Evolutionary conservation across 2,888 invertebrate species (phyloP).

Genomic region (Smittia sp.): DNA sequence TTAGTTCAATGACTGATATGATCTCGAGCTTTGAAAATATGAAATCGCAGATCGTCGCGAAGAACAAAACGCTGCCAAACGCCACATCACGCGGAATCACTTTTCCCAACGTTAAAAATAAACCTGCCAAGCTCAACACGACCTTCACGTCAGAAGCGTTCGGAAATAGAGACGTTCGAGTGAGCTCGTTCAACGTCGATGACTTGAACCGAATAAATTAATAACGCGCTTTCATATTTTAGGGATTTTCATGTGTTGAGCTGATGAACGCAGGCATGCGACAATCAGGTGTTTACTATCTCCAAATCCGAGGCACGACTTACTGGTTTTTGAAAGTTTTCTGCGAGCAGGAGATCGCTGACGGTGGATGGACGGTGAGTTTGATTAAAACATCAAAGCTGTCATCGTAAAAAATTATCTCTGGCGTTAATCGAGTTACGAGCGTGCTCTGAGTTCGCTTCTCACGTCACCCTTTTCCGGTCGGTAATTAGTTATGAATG

Average conservation of each 20-base stretch:
- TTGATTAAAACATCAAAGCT: neutral
- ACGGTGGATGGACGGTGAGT: conserved; percentile 91
- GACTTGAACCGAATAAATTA: neutral
- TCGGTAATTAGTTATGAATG: no score
- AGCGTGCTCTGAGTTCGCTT: no score
- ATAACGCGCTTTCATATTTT: conserved; percentile 47
- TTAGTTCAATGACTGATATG: neutral
- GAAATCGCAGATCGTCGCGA: neutral
- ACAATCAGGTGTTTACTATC: conserved; percentile 82
- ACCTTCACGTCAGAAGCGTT: conserved; percentile 71
- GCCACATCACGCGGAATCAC: conserved; percentile 69
- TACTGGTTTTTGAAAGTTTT: conserved; percentile 91
- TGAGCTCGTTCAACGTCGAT: conserved; percentile 53
- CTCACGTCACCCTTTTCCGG: no score
- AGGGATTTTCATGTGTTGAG: conserved; percentile 88
- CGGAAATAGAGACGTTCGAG: conserved; percentile 78
- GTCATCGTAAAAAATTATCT: no score
- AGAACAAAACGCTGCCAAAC: neutral
- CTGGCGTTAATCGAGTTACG: no score
- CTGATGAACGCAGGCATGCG: conserved; percentile 81
- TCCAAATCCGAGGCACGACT: conserved; percentile 86
- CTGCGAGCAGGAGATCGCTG: conserved; percentile 84
- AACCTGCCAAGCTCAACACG: conserved; percentile 78
- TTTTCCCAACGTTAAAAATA: conserved; percentile 88
- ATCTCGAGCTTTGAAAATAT: neutral